phyloP scores from a whole-genome alignment of 2,888 invertebrate species.

The Cerastis rubricosa region DNA sequence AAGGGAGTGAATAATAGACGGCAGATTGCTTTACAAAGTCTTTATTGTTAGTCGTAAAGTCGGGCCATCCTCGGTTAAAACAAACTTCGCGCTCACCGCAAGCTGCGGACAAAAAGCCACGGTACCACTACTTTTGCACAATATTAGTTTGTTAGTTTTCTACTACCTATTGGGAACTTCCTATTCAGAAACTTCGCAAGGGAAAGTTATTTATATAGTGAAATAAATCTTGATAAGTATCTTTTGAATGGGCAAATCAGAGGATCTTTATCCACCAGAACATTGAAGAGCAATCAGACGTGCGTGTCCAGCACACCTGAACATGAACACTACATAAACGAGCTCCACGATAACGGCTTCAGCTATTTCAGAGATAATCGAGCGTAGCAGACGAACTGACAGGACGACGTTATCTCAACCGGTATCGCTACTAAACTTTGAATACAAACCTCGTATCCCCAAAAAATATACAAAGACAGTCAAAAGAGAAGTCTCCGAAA shows the following conservation, averaged over 20 bases:
- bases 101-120: slow-evolving; percentile 50
- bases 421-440: slow-evolving; percentile 41
- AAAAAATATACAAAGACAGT: slow-evolving; percentile 61
- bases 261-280: slow-evolving; percentile 5
- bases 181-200: slow-evolving; percentile 31
- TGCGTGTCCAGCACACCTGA: slow-evolving; percentile 19
- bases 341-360: slow-evolving; percentile 24
- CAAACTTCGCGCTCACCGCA: slow-evolving; percentile 68
- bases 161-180: slow-evolving; percentile 17
- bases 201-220: slow-evolving; percentile 4
- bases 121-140: slow-evolving; percentile 32
- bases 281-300: slow-evolving; percentile 1
- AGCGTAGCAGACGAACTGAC: slow-evolving; percentile 50
- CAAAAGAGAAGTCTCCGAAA: slow-evolving; percentile 64
- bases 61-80: slow-evolving; percentile 68
- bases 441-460: slow-evolving; percentile 40
- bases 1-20: slow-evolving; percentile 75
- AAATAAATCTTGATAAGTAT: neutral
- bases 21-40: slow-evolving; percentile 77
- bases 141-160: slow-evolving; percentile 37
- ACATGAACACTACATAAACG: slow-evolving; percentile 1
- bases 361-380: slow-evolving; percentile 50
- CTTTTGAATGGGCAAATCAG: neutral
- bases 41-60: slow-evolving; percentile 74
- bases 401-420: slow-evolving; percentile 49